Evolutionary conservation across 2,113 vertebrate genomes (phyloP), one percentile per base, ranked within the genome.

Genomic region (Syrrhaptes paradoxus): DNA sequence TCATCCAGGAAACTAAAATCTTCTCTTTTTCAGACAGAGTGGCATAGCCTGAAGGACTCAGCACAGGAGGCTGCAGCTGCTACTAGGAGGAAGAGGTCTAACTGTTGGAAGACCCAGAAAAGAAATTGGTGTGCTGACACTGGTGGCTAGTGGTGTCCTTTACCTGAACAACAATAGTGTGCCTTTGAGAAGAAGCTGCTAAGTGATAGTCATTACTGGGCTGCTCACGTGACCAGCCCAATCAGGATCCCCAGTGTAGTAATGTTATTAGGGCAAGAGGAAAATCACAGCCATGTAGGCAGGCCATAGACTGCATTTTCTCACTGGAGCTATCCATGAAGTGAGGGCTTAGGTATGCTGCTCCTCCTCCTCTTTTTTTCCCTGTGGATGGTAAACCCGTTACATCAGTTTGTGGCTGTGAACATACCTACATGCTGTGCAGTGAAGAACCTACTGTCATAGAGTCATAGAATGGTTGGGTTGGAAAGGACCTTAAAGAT

Each of bases 151-250:
- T 54, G 13, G 5, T 74, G 32, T 13, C 15, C 20, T 79, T 59
- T 32, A 29, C 16, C 32, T 90, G 26, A 17, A 61, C 1, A 2
- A 16, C 25, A 43, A 5, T 32, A 41, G 7, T 0, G 2, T 49
- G n/a, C 43, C 41, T 66, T 87, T 74, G 55, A 82, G 66, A 90
- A 66, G 63, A 65, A 61, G 21, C 29, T 89, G n/a, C 32, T 36
- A 19, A 70, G 15, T 34, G 24, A 5, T 32, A 52, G 49, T 48
- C 15, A 24, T 38, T 51, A 21, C 5, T 41, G 24, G 25, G 38
- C 20, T 52, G 62, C 24, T 63, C 17, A 11, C 1, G 1, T 24
- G 17, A 7, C 49, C 49, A 83, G 41, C 18, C 18, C 51, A 58
- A 3, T 28, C n/a, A 31, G 43, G 20, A 70, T 51, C 11, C 3